A percentile compares a stretch with the other conserved stretches of the same genome.
Evolutionary conservation across 35 echinoderm and acorn worm genomes (phyloP).

Genomic region (Ophioderma brevispina): DNA sequence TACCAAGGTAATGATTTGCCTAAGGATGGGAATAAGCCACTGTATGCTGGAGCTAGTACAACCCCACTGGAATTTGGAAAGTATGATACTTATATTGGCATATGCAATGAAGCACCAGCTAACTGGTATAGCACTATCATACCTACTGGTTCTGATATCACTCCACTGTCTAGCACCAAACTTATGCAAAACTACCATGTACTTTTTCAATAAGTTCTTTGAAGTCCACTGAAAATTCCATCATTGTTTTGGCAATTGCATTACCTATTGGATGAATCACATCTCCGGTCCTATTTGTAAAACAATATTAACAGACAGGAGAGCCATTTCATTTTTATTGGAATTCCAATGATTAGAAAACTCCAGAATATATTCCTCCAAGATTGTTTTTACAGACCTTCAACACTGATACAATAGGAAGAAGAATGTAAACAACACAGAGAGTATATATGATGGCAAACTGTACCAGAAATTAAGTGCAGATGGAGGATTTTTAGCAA

Average conservation of each 20-base stretch:
- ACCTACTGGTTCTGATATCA: not conserved
- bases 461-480: conserved; percentile 32
- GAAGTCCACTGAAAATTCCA: not conserved
- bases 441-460: conserved; percentile 78
- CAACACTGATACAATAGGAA: conserved; percentile 51
- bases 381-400: conserved; percentile 38
- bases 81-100: too few species aligned
- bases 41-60: too few species aligned
- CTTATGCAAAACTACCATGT: not conserved
- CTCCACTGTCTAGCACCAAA: not conserved
- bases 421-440: conserved; percentile 33
- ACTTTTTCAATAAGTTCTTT: not conserved
- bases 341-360: conserved; percentile 43
- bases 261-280: not conserved
- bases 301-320: too few species aligned
- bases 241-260: not conserved
- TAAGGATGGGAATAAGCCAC: too few species aligned
- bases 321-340: conserved; percentile 40
- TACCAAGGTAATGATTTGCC: too few species aligned
- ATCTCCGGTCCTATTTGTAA: too few species aligned
- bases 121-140: not conserved
- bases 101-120: not conserved
- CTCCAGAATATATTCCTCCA: conserved; percentile 27
- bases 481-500: conserved; percentile 5
- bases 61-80: too few species aligned